Conservation (phyloP, 1,140 invertebrate species). For the Drosophila persimilis region DNA sequence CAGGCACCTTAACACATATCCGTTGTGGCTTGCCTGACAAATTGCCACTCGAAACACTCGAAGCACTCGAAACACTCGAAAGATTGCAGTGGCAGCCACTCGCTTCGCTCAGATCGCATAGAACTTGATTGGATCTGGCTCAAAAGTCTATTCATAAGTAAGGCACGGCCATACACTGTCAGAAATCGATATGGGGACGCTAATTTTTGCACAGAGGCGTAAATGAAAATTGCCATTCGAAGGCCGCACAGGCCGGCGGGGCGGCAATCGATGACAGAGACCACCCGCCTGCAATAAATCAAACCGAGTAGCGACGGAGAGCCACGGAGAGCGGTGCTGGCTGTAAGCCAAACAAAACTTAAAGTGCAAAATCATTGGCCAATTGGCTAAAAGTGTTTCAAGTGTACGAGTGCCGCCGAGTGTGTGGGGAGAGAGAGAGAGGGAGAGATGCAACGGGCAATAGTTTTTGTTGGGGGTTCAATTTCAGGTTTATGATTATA, state of each 20-base stretch:
- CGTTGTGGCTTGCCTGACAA: constrained; percentile 21
- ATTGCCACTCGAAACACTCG: constrained; percentile 45
- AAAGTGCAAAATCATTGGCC: constrained; percentile 56
- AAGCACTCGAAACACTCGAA: constrained; percentile 27
- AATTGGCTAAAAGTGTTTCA: constrained; percentile 54
- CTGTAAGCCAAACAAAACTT: constrained; percentile 28
- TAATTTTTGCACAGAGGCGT: constrained; percentile 57
- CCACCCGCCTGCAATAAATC: constrained; percentile 36
- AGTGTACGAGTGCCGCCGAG: constrained; percentile 34
- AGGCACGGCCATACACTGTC: constrained; percentile 34
- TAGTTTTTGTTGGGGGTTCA: constrained; percentile 34
- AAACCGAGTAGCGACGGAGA: background rate
- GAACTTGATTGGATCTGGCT: constrained; percentile 48
- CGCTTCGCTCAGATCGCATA: constrained; percentile 21
- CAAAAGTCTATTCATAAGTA: constrained; percentile 37
- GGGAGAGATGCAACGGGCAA: constrained; percentile 23
- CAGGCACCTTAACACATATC: constrained; percentile 36
- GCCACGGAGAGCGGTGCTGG: no score
- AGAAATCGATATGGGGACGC: constrained; percentile 36
- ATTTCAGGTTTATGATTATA: constrained; percentile 66
- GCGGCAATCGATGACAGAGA: constrained; percentile 13
- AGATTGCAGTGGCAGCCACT: constrained; percentile 26
- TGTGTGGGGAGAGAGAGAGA: background rate
- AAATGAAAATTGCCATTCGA: constrained; percentile 62
- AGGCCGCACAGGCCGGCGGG: no score